A percentile compares a stretch with the other conserved stretches of the same genome.
Evolutionary conservation across 30 jellyfish, hydroid and myxozoan genomes (phyloP).

Genomic region (Hydra vulgaris): DNA sequence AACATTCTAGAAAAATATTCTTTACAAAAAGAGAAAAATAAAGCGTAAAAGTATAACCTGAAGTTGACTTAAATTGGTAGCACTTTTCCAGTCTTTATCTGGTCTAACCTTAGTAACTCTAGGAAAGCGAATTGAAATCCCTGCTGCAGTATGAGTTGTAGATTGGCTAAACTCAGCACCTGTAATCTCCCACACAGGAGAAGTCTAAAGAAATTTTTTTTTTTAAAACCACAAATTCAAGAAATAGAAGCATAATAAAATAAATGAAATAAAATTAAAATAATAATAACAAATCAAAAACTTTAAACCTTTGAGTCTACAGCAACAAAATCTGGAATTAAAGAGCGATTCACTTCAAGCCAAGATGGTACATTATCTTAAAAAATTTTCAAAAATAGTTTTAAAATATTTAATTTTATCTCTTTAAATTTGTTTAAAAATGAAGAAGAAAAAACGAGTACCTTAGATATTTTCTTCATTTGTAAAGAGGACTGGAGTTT

Average conservation of each 20-base stretch:
- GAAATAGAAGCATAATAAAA: not conserved
- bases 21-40: no score
- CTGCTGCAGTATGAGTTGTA: conserved; percentile 84
- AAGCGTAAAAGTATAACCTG: conserved; percentile 17
- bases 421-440: not conserved
- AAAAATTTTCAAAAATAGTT: not conserved
- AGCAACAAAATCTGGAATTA: conserved; percentile 71
- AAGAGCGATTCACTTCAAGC: conserved; percentile 54
- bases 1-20: no score
- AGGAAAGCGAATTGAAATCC: conserved; percentile 82
- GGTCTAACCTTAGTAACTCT: conserved; percentile 71
- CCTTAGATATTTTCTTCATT: conserved; percentile 56
- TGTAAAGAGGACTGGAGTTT: conserved; percentile 54
- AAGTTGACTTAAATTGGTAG: conserved; percentile 55
- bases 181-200: conserved; percentile 90
- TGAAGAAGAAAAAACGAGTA: not conserved
- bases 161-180: conserved; percentile 92
- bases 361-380: conserved; percentile 73
- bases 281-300: not conserved
- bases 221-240: not conserved
- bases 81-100: conserved; percentile 89
- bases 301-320: conserved; percentile 60
- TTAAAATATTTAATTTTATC: not conserved
- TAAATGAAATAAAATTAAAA: not conserved
- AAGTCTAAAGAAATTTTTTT: conserved; percentile 33